These are phyloP conservation scores for Neocloeon triangulifer DNA, from an alignment of 1,140 invertebrate species.

Conservation along the genomic window DNA sequence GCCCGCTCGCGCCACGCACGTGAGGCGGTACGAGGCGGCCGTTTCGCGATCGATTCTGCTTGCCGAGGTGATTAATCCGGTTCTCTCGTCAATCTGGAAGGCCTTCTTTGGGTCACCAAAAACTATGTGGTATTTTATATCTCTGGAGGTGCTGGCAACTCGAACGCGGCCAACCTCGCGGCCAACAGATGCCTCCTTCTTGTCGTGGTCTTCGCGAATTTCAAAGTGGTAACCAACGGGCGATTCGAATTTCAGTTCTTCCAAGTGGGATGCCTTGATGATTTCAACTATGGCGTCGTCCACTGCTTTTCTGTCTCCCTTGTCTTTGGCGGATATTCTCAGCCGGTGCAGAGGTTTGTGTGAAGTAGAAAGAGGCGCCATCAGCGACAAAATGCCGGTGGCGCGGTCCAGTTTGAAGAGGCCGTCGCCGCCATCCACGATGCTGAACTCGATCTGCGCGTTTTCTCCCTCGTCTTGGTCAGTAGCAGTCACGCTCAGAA, in stretches of 20 bases:
- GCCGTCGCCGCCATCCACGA: constrained; percentile 54
- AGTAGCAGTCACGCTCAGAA: constrained; percentile 48
- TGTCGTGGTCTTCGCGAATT: constrained; percentile 48
- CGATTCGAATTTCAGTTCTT: constrained; percentile 45
- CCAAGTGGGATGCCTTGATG: constrained; percentile 40
- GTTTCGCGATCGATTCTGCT: constrained; percentile 67
- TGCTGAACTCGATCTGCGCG: constrained; percentile 46
- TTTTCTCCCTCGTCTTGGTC: constrained; percentile 69
- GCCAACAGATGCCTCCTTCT: constrained; percentile 24
- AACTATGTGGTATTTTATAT: constrained; percentile 53
- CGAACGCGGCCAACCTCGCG: constrained; percentile 53
- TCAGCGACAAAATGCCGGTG: constrained; percentile 46
- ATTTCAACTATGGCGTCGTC: constrained; percentile 66
- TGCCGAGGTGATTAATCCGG: constrained; percentile 55
- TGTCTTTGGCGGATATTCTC: constrained; percentile 53
- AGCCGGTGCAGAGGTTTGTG: constrained; percentile 44
- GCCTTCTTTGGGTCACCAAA: constrained; percentile 55
- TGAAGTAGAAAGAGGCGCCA: constrained; percentile 31
- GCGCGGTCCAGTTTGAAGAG: constrained; percentile 53
- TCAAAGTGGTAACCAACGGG: constrained; percentile 51
- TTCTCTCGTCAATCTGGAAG: constrained; percentile 57
- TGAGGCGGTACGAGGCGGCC: constrained; percentile 47
- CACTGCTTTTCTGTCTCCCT: constrained; percentile 38
- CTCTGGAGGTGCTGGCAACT: constrained; percentile 23
- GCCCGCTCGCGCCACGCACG: constrained; percentile 44